Evolutionary conservation across 2,888 invertebrate species (phyloP).

Genomic region (Scelioninae gen. 2): DNA sequence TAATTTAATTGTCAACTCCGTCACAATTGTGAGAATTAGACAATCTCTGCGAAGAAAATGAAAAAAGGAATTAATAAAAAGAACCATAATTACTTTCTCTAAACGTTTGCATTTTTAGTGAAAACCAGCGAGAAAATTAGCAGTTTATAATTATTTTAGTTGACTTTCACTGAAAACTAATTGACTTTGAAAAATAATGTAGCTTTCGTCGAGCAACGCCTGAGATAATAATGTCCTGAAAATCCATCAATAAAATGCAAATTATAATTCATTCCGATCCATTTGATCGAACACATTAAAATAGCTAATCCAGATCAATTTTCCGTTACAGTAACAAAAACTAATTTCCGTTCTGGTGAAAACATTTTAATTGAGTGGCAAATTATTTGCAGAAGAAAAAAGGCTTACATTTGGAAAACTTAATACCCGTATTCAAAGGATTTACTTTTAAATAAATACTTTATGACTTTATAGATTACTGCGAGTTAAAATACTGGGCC

Average conservation of each 20-base stretch:
- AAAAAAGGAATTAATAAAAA: conserved; percentile 24
- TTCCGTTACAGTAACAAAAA: conserved; percentile 27
- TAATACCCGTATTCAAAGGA: no score
- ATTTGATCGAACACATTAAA: conserved; percentile 3
- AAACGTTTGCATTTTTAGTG: conserved; percentile 54
- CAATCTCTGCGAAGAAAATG: neutral
- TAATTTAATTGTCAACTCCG: conserved; percentile 26
- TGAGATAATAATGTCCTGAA: conserved; percentile 25
- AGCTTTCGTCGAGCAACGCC: conserved; percentile 46
- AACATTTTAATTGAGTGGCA: conserved; percentile 1
- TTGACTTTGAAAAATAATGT: conserved; percentile 49
- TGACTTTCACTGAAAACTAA: conserved; percentile 55
- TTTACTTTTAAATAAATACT: no score
- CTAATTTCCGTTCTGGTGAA: conserved; percentile 30
- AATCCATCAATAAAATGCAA: conserved; percentile 24
- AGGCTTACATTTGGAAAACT: no score
- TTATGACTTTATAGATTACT: no score
- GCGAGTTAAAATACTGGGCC: no score
- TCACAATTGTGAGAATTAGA: conserved; percentile 17
- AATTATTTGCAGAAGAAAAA: neutral
- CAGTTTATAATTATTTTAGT: conserved; percentile 52
- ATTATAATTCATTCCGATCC: conserved; percentile 8
- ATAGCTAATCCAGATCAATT: conserved; percentile 29
- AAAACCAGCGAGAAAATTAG: conserved; percentile 55
- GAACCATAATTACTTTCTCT: conserved; percentile 52